Base-by-base conservation (phyloP, 2,888 invertebrate genomes). In the Dryadula phaetusa region DNA sequence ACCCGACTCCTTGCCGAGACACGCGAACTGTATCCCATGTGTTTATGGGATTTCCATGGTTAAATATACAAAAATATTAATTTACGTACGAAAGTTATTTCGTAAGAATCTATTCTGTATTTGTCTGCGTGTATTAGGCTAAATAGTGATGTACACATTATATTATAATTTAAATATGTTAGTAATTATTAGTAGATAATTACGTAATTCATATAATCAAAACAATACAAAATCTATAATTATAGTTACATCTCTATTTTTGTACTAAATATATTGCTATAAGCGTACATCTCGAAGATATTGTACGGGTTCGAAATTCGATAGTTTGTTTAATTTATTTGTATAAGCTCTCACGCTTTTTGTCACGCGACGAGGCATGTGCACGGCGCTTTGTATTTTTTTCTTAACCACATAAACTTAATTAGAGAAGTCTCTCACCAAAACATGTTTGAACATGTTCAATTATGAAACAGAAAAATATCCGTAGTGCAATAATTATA, bases 311-410 rank as follows among this genome's bases (percentile, higher is more conserved):
- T 25, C 18, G 16, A 49, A 25, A 44, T 16, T 56, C 42, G 56
- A 20, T 28, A 12, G 20, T 40, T 3, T 18, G n/a, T 54, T 62
- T 56, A 65, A 62, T 56, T 68, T 64, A 58, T 52, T 34, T 53
- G 20, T 14, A 16, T 37, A 54, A 56, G 18, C 64, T 63, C 49
- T 62, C 64, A 67, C 64, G 54, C 32, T 58, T 64, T 49, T 62
- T 68, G 62, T 68, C 64, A 54, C 67, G 64, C 64, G 68, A 66
- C 44, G 49, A 28, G 62, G 12, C 66, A 69, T 66, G 58, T 69
- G 69, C 28, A 53, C 42, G 18, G 73, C 73, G 74, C 70, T 76
- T 80, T 77, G 77, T 79, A 75, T 46, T 40, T 65, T 67, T 72
- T 71, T 54, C 62, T 32, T 62, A 25, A 52, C 16, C 18, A 37